Base-by-base conservation (phyloP, 2,113 vertebrate species). In the Oplegnathus fasciatus region DNA sequence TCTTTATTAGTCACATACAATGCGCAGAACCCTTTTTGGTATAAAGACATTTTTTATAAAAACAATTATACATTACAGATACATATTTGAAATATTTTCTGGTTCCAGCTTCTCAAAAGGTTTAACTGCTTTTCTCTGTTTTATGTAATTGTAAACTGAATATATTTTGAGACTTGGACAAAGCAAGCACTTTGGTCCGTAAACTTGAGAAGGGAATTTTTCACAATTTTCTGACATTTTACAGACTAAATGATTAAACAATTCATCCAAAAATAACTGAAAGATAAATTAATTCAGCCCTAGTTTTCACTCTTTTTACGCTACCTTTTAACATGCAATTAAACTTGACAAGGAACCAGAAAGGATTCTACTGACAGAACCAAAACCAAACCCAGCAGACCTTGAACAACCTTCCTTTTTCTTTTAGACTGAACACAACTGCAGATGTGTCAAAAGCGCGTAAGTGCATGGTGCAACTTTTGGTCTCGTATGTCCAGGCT, bases 401-500 rank as follows among this genome's bases (percentile, higher is more conserved):
- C 28, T 54, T 22, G 0, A 58, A 17, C 24, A 28, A n/a, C 37
- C 9, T 58, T 79, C 6, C 37, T 13, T 17, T 55, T 26, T 34
- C 22, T 54, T 28, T 26, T 3, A 15, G 48, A 18, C 11, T 70
- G 46, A 78, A 55, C 30, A 32, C 8, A 50, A 7, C 24, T 57
- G 14, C n/a, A n/a, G 2, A 2, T 37, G 3, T 61, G 55, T 75
- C 24, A 50, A 6, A 66, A 62, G 55, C 50, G 48, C 1, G 1
- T 11, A 0, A 1, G 3, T 28, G 30, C 52, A 24, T 71, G 57
- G 7, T 64, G 40, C 48, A 78, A 50, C 48, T 20, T 71, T 30
- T 57, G 9, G 4, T 75, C 34, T 50, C 52, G 6, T 88, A 24
- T 82, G 42, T 85, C 1, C 76, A n/a, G 78, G 28, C 24, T 4